phyloP scores from a whole-genome alignment of 2,888 invertebrate genomes.

The Nebria brevicollis region DNA sequence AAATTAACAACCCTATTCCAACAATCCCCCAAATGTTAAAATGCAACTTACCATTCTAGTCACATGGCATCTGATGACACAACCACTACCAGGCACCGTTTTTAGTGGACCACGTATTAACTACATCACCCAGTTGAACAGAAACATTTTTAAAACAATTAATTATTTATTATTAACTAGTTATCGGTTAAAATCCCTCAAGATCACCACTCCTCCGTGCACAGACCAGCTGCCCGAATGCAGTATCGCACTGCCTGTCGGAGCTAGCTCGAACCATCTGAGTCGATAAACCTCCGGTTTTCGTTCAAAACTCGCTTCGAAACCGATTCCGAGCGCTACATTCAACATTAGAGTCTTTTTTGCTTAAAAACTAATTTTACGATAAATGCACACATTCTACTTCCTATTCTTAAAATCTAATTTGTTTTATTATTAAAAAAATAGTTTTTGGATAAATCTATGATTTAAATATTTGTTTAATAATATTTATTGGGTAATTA shows the following conservation, averaged over 20 bases:
- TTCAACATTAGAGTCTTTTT: no score
- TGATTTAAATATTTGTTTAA: neutral
- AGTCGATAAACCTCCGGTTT: no score
- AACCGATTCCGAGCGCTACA: no score
- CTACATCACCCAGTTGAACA: constrained; percentile 27
- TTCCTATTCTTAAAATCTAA: no score
- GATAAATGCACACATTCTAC: no score
- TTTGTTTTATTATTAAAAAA: no score
- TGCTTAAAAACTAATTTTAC: no score
- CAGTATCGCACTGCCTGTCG: constrained; percentile 36
- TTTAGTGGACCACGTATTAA: constrained; percentile 18
- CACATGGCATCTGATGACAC: constrained; percentile 36
- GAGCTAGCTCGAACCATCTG: constrained; percentile 12
- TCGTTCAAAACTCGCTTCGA: no score
- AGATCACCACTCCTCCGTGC: constrained; percentile 40
- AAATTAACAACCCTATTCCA: constrained; percentile 38
- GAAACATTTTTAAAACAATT: constrained; percentile 35
- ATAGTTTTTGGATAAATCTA: no score
- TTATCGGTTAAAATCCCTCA: constrained; percentile 30
- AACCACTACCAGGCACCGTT: constrained; percentile 25
- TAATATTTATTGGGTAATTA: neutral
- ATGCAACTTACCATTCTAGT: constrained; percentile 35
- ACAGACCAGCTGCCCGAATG: constrained; percentile 44
- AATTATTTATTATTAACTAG: constrained; percentile 39
- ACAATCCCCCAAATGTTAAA: constrained; percentile 38